Base-by-base conservation (phyloP, 2,113 vertebrate species). In the Grammomys dolichurus region DNA sequence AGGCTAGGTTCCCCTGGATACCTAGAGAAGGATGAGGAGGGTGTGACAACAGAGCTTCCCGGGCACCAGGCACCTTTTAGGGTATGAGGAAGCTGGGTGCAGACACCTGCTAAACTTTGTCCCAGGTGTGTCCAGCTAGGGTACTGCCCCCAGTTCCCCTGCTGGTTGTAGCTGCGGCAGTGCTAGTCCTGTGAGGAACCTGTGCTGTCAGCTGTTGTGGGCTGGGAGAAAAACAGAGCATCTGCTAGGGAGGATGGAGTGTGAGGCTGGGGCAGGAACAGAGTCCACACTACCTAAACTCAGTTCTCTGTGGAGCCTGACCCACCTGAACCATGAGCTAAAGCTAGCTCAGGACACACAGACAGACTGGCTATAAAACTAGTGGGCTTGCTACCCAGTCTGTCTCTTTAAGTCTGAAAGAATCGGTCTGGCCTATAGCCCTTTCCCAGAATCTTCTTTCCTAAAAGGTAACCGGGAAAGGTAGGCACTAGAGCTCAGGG, bases 401-500 rank as follows among this genome's bases (percentile, higher is more conserved):
- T 28, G 10, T 60, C 43, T 67, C 69, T 19, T 46, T 10, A 22
- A 31, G 22, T 24, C 2, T 14, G 63, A 81, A 77, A 36, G 54
- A 22, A 33, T 3, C 0, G 65, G 16, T 31, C 36, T 82, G 22
- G 65, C 48, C 82, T 22, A 12, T 0, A 5, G n/a, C 4, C 19
- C 56, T 91, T n/a, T 0, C 2, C 43, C 84, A 86, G 84, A 87
- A 87, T 69, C 84, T 43, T 69, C 56, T 70, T 51, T 63, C 60
- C 14, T 0, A 5, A 0, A 26, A 0, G 0, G 58, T 33, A 46
- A 54, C 13, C 0, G 1, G 80, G 69, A 73, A 43, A 14, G 40
- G 28, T 40, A 33, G 85, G 85, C 36, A 86, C 51, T 9, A 40
- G 82, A 58, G 56, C n/a, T 60, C 7, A 0, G 56, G 60, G 19